Evolutionary conservation across 2,113 vertebrate genomes (phyloP).

Genomic region (Cochlearius cochlearius): DNA sequence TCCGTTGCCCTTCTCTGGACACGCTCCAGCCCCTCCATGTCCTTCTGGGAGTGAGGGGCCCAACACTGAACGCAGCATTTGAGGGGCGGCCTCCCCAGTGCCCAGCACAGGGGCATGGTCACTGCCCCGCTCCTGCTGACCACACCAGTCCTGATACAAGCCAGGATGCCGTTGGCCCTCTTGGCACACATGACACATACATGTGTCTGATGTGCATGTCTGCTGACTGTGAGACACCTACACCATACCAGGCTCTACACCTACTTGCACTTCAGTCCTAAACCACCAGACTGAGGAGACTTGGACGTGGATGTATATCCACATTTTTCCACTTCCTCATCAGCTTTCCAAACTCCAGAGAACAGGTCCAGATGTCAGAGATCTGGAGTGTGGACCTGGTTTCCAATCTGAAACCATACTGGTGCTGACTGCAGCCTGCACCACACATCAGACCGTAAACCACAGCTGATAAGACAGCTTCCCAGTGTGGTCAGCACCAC

Average conservation of each 20-base stretch:
- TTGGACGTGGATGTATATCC: too few relatives aligned
- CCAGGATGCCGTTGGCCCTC: too few relatives aligned
- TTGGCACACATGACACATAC: too few relatives aligned
- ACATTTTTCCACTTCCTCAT: background rate
- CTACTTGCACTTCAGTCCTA: too few relatives aligned
- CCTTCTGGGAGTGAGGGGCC: too few relatives aligned
- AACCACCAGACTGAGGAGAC: background rate
- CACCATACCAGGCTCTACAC: background rate
- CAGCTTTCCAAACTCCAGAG: background rate
- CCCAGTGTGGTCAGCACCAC: background rate
- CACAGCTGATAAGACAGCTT: background rate
- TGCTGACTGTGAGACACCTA: background rate
- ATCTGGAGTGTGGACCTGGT: accelerated
- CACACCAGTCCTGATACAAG: too few relatives aligned
- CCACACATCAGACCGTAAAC: background rate
- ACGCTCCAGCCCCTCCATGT: too few relatives aligned
- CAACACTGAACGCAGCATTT: too few relatives aligned
- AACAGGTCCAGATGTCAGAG: background rate
- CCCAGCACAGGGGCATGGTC: too few relatives aligned
- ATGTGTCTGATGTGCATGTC: background rate
- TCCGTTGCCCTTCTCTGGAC: too few relatives aligned
- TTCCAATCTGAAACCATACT: background rate
- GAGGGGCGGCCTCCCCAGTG: too few relatives aligned
- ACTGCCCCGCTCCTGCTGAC: too few relatives aligned
- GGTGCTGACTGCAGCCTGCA: background rate